Base-by-base conservation (phyloP, 2,888 invertebrate species). In the Andricus curvator region DNA sequence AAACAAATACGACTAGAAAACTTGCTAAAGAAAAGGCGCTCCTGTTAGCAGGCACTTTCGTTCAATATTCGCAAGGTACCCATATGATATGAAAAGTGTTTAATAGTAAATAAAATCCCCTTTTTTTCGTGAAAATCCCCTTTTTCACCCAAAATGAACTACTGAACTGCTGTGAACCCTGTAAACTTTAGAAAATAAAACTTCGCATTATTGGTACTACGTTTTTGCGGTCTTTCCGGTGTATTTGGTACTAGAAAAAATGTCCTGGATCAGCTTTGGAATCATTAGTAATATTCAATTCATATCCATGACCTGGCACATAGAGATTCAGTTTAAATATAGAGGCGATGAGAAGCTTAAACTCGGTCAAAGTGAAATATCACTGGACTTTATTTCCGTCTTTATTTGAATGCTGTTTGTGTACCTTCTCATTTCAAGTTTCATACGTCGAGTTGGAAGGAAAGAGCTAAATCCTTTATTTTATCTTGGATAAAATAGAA, bases 361-460 rank as follows among this genome's bases (percentile, higher is more conserved):
- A 77, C 22, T 84, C 82, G 84, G 82, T 83, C 82, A 84, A 84
- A 84, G 79, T 81, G 77, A 83, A 80, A 84, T 81, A 80, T 74
- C 74, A 74, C 74, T 74, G 51, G 70, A 74, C 56, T 74, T 74
- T 74, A 56, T 74, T 74, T 74, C 51, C 74, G 56, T 56, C 74
- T 74, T 74, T 74, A 56, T 56, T 56, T 74, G 29, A n/a, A 37
- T 51, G 33, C 33, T 33, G 70, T 51, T 70, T 48, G 48, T 70
- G 70, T 25, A 70, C 29, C 70, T 70, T 51, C 70, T 70, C 29
- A 51, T 44, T 70, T 51, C 22, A 25, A 70, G 51, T 70, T 29
- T 51, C 20, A 25, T 48, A 25, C 29, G 33, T 70, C 20, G 70
- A 48, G 48, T 48, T 48, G 68, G 25, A 29, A 68, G 48, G 25